phyloP scores from a whole-genome alignment of 1,140 invertebrate genomes.

The Drosophila ohnishii region DNA sequence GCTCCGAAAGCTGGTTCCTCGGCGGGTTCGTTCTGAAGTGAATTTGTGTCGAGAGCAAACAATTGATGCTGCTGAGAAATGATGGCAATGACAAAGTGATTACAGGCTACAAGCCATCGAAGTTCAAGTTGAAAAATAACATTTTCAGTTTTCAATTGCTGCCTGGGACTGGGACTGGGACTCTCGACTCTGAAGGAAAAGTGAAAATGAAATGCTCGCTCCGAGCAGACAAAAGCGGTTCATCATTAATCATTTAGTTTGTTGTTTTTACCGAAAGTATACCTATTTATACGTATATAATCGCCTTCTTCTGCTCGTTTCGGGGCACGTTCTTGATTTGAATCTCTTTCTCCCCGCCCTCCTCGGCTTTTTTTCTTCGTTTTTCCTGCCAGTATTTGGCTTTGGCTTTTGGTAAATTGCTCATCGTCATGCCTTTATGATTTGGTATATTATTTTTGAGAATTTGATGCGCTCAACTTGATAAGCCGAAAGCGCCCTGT shows the following conservation, averaged over 20 bases:
- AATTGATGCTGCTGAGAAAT: constrained; percentile 78
- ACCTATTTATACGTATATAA: constrained; percentile 57
- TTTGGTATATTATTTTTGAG: constrained; percentile 75
- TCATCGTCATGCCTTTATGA: constrained; percentile 80
- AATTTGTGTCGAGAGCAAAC: constrained; percentile 68
- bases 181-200: constrained; percentile 33
- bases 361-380: background rate
- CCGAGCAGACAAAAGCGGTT: constrained; percentile 51
- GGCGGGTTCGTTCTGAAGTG: constrained; percentile 50
- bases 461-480: constrained; percentile 79
- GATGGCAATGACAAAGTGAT: constrained; percentile 81
- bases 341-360: constrained; percentile 51
- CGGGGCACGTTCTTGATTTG: constrained; percentile 76
- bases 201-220: constrained; percentile 66
- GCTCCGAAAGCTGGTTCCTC: constrained; percentile 11
- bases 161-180: constrained; percentile 6
- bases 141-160: constrained; percentile 64
- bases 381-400: constrained; percentile 55
- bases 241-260: constrained; percentile 79
- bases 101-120: constrained; percentile 66
- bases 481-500: constrained; percentile 62
- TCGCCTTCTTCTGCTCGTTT: constrained; percentile 41
- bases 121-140: constrained; percentile 70
- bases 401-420: constrained; percentile 76
- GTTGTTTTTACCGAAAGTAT: constrained; percentile 66